Base-by-base conservation (phyloP, 2,113 vertebrate genomes). In the Poeciliopsis retropinna region DNA sequence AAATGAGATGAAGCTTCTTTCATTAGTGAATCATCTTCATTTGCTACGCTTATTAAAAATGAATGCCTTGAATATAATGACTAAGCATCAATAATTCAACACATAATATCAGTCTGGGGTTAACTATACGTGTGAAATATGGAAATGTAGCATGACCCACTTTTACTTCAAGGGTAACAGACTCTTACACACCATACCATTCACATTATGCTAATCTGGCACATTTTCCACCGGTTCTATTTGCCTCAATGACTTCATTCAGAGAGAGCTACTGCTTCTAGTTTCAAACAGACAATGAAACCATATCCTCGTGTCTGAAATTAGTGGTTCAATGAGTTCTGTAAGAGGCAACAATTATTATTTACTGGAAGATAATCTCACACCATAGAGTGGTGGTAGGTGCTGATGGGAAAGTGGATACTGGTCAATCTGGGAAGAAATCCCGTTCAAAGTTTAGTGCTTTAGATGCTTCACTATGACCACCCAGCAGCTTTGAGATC, bases 91-190 rank as follows among this genome's bases (percentile, higher is more conserved):
- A 89, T 88, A 88, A 92, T 89, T 87, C 78, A 83, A 13, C 73
- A 79, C 63, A 67, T 80, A 78, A 67, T 84, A 85, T 71, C 73
- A 72, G 84, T 86, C 74, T 81, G 67, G 85, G 81, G 84, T 85
- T 87, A 85, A 87, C 68, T 76, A 34, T 72, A 85, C 68, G 77
- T 77, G 80, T 82, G 83, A 87, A 89, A 89, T 86, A 88, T 91
- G 87, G 85, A 91, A 87, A 90, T 91, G 71, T 39, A 64, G 83
- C 34, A 5, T 89, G 90, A 88, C 89, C 89, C 90, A 93, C 70
- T 91, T 91, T 89, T 86, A 30, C 72, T 72, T 0, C 11, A 73
- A 74, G 67, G 82, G 69, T 67, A 66, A 79, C 75, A 83, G 85
- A 28, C 81, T 69, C 78, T 79, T 83, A 79, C 64, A 79, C 87